Base-by-base conservation (phyloP, 2,797 vertebrate species). In the Psittacula echo region DNA sequence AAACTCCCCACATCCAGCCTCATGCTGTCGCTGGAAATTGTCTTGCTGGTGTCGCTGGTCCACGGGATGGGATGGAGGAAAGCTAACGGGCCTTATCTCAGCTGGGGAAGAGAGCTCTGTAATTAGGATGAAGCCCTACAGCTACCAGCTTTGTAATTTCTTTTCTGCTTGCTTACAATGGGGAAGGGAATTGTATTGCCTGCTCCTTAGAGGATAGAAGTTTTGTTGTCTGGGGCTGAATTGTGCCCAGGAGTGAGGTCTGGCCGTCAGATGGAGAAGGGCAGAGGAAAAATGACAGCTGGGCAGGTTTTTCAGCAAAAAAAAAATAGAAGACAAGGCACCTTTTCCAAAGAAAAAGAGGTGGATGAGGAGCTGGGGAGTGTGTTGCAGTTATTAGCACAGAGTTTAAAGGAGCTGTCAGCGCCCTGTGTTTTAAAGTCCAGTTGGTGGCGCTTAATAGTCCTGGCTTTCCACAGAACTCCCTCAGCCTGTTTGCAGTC, bases 401-500 rank as follows among this genome's bases (percentile, higher is more conserved):
- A 71, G 1, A 2, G 48, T 85, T 92, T 80, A 83, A 45, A 67
- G 70, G 81, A 85, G 80, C 23, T 5, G 7, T 34, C 20, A 87
- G 42, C 0, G 2, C 34, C 53, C 54, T 81, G 44, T 78, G 73
- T 91, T 96, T 87, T 86, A 11, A 90, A 91, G 71, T 85, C 60
- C 67, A 41, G 64, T 82, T 4, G 13, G 73, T 62, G 71, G 88
- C 48, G 50, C 32, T 78, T 80, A 91, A 93, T 82, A 93, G 67
- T 48, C 53, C 54, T 68, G 88, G 85, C 58, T 94, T 80, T 78
- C 65, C 1, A 2, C 81, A 77, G 86, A 85, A 62, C 50, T 87
- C 91, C 72, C 86, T 89, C 70, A 80, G 94, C 88, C 90, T 87
- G 86, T 92, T 95, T 94, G 75, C 75, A 65, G 75, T 92, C 2